Percentiles rank a stretch among this genome's conserved stretches.
Conservation (phyloP, 1,140 invertebrate genomes). For the Pogonus chalceus region DNA sequence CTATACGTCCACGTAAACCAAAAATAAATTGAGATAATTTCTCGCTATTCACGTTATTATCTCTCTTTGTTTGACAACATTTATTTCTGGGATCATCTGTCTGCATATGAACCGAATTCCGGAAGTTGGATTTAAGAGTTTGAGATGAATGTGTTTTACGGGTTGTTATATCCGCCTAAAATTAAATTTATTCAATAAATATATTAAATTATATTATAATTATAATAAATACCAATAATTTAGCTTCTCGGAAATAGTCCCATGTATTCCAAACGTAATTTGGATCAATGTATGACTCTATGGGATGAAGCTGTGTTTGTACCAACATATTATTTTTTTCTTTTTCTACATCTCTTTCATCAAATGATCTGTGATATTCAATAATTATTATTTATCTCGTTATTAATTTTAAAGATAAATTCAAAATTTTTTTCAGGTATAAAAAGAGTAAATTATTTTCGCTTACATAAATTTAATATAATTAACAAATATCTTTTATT, state of each 20-base stretch:
- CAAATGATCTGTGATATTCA: too few species aligned
- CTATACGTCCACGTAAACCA: slow-evolving; percentile 41
- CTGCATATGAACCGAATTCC: slow-evolving; percentile 42
- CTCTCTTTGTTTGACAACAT: slow-evolving; percentile 43
- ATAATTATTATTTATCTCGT: too few species aligned
- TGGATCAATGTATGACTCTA: slow-evolving; percentile 49
- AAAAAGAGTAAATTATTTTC: too few species aligned
- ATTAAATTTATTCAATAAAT: slow-evolving; percentile 13
- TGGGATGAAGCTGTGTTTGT: slow-evolving; percentile 62
- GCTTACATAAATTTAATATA: too few species aligned
- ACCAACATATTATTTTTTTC: slow-evolving; percentile 44
- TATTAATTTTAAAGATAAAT: too few species aligned
- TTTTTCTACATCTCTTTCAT: too few species aligned
- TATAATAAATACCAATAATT: slow-evolving; percentile 21
- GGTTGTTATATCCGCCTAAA: slow-evolving; percentile 46
- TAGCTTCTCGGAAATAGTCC: slow-evolving; percentile 46
- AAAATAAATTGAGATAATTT: slow-evolving; percentile 40
- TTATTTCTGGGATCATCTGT: slow-evolving; percentile 38
- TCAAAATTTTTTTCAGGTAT: too few species aligned
- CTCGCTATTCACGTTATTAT: slow-evolving; percentile 41
- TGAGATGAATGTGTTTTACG: slow-evolving; percentile 50
- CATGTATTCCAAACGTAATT: slow-evolving; percentile 68
- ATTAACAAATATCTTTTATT: too few species aligned
- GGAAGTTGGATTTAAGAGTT: slow-evolving; percentile 43
- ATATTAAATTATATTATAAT: slow-evolving; percentile 4